Base-by-base conservation (phyloP, 2,888 invertebrate species). In the Volucella inanis region DNA sequence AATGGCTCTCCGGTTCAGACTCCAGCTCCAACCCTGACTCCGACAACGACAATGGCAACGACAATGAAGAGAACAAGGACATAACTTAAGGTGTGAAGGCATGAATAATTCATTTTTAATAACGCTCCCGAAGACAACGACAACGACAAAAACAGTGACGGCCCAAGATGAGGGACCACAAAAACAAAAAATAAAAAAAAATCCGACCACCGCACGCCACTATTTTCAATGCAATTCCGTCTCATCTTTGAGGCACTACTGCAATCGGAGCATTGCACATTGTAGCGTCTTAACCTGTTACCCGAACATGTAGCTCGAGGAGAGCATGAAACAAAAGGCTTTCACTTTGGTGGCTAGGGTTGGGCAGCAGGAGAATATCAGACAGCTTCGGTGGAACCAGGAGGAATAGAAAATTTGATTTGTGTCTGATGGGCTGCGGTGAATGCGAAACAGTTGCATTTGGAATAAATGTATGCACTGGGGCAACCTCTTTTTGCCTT, bases 41-140 rank as follows among this genome's bases (percentile, higher is more conserved):
- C n/a, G 67, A 52, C 68, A 62, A 61, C 62, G 62, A 68, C 71
- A 31, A 64, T 52, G 70, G 54, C 64, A 52, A 81, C 82, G 74
- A 84, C 79, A 88, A 88, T 89, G 86, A 87, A 88, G 88, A 87
- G 88, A 87, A 81, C 79, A 80, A 87, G 87, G 88, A 89, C 89
- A 89, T 89, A 90, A 89, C 89, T 90, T 89, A 88, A 89, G 89
- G 90, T 89, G 89, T 87, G 87, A 88, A 87, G 87, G 75, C 85
- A 83, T 87, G 88, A 88, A 85, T 88, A 78, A 79, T 82, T 78
- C 80, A 87, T 82, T 84, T 84, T 84, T 84, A 84, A 84, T 84
- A 84, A 84, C 75, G 80, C 80, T 75, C 68, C 70, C 75, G 67
- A 54, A 84, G 84, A 84, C 80, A 79, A 74, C 52, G 70, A 62